Conservation (phyloP, 1,140 invertebrate genomes). For the Campodea augens region DNA sequence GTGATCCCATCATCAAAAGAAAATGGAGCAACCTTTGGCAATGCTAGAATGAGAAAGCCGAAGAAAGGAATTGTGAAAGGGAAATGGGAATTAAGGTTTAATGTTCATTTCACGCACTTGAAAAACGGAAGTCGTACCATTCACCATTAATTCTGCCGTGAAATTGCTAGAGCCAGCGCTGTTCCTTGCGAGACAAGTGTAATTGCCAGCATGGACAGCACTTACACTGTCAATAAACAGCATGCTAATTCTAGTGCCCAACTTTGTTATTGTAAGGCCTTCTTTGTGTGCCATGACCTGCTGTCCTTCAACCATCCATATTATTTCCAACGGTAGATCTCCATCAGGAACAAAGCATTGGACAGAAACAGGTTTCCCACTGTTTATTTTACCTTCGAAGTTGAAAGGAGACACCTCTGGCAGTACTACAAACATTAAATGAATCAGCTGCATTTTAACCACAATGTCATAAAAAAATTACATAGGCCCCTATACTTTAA, state of each 20-base stretch:
- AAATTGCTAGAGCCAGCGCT: slow-evolving; percentile 33
- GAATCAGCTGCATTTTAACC: too few species aligned
- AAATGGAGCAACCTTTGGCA: too few species aligned
- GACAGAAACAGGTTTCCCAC: slow-evolving; percentile 13
- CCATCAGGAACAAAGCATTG: slow-evolving; percentile 30
- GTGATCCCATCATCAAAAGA: too few species aligned
- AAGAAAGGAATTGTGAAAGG: neutral
- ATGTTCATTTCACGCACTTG: neutral
- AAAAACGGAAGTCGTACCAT: slow-evolving; percentile 24
- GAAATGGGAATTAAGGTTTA: neutral
- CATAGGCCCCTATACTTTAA: too few species aligned
- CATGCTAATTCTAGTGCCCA: slow-evolving; percentile 13
- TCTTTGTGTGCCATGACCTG: slow-evolving; percentile 30
- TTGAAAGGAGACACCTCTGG: slow-evolving; percentile 16
- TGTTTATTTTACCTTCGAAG: slow-evolving; percentile 8
- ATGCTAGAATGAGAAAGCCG: too few species aligned
- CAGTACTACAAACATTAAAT: slow-evolving; percentile 16
- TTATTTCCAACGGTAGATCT: slow-evolving; percentile 34
- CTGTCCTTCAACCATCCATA: slow-evolving; percentile 38
- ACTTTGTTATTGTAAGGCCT: slow-evolving; percentile 15
- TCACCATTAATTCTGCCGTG: slow-evolving; percentile 31
- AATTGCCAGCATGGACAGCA: slow-evolving; percentile 42
- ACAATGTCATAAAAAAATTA: too few species aligned
- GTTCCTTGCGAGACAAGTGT: slow-evolving; percentile 55
- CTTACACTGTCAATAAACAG: slow-evolving; percentile 12